Evolutionary conservation across 2,888 invertebrate species (phyloP), one percentile per base, ranked within the genome.

Genomic region (Chorisops tibialis): DNA sequence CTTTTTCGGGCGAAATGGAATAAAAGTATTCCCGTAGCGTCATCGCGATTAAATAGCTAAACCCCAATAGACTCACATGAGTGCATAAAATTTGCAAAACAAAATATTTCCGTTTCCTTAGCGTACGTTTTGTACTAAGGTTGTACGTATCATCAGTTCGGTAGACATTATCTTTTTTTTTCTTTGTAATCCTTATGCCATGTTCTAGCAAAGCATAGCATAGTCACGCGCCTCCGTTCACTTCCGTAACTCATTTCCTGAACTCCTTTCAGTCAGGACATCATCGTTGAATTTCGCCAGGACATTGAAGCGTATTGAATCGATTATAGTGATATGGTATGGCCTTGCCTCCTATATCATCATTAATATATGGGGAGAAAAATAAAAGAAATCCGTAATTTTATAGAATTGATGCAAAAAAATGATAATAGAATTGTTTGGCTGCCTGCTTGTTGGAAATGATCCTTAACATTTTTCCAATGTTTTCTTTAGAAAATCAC

Each of bases 221-320:
- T 38, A 60, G 50, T n/a, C 59, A 60, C 59, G 59, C 49, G 59
- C 59, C 59, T 50, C 30, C 19, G 24, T 60, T 39, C 41, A 60
- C 59, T 50, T 60, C 59, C 59, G 59, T 50, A 60, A 49, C 59
- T 60, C 59, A 60, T 60, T 60, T 60, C 59, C 59, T 60, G 49
- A 50, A 39, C 18, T 50, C 41, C 41, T 60, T 60, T 49, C 59
- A 49, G 12, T 18, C 24, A 59, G 38, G 49, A 12, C 21, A 59
- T 37, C 21, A 14, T 9, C 12, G 2, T 38, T 18, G 49, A 59
- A 48, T 47, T 43, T 56, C 56, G 22, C 2, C 43, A 41, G 30
- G 30, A 30, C 30, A 5, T 16, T 21, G n/a, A 14, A 21, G 59
- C 49, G 48, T 48, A 49, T 59, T 49, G 59, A 56, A 56, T 56